Base-by-base conservation (phyloP, 2,113 vertebrate genomes). In the Bombycilla garrulus region DNA sequence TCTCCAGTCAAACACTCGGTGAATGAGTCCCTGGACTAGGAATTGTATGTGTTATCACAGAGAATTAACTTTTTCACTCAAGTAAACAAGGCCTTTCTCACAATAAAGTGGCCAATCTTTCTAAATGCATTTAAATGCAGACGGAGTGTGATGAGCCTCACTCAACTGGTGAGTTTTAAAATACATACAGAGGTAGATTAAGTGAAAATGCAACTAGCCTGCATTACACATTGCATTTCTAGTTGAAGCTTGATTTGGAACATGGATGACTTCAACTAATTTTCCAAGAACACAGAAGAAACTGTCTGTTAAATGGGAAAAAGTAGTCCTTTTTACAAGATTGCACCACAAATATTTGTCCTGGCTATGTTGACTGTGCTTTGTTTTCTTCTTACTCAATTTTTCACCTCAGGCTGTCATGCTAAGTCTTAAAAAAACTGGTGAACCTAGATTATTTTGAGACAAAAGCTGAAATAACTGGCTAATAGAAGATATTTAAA, bases 41-140 rank as follows among this genome's bases (percentile, higher is more conserved):
- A 86, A 88, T n/a, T 93, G 91, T 91, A 62, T 81, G 85, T 94
- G 94, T 95, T 86, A 97, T 96, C 97, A 97, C 82, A 94, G 62
- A 82, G 95, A 61, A 94, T 96, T 94, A 96, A 77, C 93, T 97
- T 97, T 95, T 97, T 95, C 97, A 97, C 54, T 96, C 95, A 95
- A 97, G 97, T 95, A 97, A 98, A 98, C 96, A 97, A 80, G 81
- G 91, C 56, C 91, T 98, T 97, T 91, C 98, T 98, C 97, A 98
- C 96, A 97, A 91, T 92, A 84, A 97, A 97, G 92, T 56, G 47
- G 96, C 61, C 56, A 90, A 79, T 80, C 85, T 84, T 93, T 76
- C 95, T 91, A 81, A 97, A 95, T 81, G 95, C 92, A 96, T 95
- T 95, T 91, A 95, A 89, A 95, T 88, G 65, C 80, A 86, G 86